A percentile compares a stretch with the other conserved stretches of the same genome.
phyloP scores from a whole-genome alignment of 2,888 invertebrate species.

The Cephalotes varians region DNA sequence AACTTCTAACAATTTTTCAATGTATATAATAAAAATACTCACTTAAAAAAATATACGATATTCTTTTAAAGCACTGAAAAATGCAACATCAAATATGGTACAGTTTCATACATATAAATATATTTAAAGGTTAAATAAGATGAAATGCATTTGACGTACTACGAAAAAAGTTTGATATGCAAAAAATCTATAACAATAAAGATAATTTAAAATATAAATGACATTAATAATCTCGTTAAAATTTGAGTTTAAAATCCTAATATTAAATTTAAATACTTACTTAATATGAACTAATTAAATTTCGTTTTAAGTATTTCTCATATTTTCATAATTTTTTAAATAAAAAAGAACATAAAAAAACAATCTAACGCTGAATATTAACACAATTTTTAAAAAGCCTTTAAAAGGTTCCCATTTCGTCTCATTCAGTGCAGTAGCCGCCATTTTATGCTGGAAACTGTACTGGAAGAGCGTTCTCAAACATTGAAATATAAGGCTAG shows the following conservation, averaged over 20 bases:
- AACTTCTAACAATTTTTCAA: not conserved
- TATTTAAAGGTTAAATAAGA: not conserved
- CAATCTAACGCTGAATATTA: too few species aligned
- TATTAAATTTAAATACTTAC: not conserved
- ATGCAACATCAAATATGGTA: not conserved
- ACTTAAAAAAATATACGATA: not conserved
- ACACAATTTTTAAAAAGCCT: too few species aligned
- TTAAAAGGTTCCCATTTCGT: too few species aligned
- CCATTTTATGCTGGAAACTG: too few species aligned
- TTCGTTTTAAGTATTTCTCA: not conserved
- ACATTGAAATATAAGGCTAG: too few species aligned
- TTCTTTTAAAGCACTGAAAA: not conserved
- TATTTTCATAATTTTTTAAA: not conserved
- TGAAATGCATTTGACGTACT: not conserved
- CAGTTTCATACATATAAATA: not conserved
- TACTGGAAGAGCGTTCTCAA: too few species aligned
- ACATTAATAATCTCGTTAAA: not conserved
- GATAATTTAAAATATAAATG: not conserved
- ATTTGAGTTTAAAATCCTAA: not conserved
- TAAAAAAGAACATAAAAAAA: too few species aligned
- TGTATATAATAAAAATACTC: not conserved
- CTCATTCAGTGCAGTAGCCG: too few species aligned
- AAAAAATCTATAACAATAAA: constrained; percentile 8
- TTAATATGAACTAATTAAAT: not conserved
- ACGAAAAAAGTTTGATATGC: not conserved